A percentile compares a stretch with the other conserved stretches of the same genome.
These are phyloP conservation scores for Hippocampus abdominalis DNA, from an alignment of 2,113 vertebrate species.

Conservation along the genomic window DNA sequence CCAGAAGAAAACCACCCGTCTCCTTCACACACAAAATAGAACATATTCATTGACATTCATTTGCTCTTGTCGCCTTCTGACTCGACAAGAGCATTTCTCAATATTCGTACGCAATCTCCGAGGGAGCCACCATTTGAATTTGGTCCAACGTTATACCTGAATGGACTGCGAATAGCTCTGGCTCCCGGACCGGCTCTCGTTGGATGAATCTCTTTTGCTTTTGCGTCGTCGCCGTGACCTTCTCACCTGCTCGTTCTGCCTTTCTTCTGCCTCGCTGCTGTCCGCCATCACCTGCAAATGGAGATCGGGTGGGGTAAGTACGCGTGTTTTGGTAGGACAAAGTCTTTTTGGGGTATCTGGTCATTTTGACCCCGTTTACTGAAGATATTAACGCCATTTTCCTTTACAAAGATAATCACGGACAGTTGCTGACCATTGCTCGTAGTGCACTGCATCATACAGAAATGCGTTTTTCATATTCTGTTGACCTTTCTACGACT, in stretches of 20 bases:
- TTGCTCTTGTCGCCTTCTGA: too few relatives aligned
- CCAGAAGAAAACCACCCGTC: conserved; percentile 63
- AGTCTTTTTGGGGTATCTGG: background rate
- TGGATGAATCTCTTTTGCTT: conserved; percentile 65
- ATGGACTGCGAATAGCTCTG: conserved; percentile 44
- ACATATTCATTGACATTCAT: background rate
- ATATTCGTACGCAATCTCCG: background rate
- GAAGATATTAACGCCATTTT: too few relatives aligned
- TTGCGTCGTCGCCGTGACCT: conserved; percentile 78
- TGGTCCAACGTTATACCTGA: conserved; percentile 49
- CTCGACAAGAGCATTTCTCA: background rate
- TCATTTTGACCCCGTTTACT: background rate
- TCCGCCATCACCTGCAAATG: conserved; percentile 69
- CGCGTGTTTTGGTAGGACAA: background rate
- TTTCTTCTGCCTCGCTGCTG: conserved; percentile 87
- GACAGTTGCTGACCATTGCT: too few relatives aligned
- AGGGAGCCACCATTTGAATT: background rate
- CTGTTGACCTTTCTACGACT: background rate
- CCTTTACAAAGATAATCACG: too few relatives aligned
- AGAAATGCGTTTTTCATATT: background rate
- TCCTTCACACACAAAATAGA: conserved; percentile 45
- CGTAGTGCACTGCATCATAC: background rate
- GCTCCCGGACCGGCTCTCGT: conserved; percentile 57
- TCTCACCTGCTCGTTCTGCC: conserved; percentile 64
- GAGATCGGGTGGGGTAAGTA: background rate